Conservation (phyloP, 2,797 vertebrate species). For the Mormyrus proboscirostris region DNA sequence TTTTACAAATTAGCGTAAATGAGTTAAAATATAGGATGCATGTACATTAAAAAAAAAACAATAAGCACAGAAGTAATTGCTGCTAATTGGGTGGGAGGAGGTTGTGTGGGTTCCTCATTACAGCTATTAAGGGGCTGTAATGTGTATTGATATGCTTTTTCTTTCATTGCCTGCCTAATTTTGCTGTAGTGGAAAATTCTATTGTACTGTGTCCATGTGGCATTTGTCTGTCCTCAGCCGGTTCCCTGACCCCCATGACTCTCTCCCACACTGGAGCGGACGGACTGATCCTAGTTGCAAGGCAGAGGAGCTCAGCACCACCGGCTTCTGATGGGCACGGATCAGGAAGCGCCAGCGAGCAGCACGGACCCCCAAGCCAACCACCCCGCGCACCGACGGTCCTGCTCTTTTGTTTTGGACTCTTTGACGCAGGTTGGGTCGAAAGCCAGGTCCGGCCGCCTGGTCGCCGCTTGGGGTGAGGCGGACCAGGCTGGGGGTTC, state of each 20-base stretch:
- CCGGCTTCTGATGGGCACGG: not conserved
- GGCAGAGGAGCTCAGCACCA: not conserved
- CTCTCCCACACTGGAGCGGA: not conserved
- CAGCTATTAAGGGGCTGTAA: not conserved
- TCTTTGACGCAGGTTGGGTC: not conserved
- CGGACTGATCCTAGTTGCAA: not conserved
- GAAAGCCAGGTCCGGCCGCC: not conserved
- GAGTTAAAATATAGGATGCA: not conserved
- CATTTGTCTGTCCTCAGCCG: not conserved
- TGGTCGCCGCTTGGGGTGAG: not conserved
- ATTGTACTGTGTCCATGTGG: not conserved
- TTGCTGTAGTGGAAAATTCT: not conserved
- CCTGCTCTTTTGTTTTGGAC: not conserved
- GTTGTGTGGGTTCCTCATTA: not conserved
- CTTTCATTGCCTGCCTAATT: not conserved
- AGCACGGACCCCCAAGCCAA: not conserved
- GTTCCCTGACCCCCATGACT: not conserved
- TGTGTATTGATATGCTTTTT: not conserved
- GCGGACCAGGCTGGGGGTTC: not conserved
- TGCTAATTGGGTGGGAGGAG: not conserved
- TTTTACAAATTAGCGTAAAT: not conserved
- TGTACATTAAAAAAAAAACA: not conserved
- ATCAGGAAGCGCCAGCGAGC: not conserved
- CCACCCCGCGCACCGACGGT: not conserved
- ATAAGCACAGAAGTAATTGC: not conserved